Conservation (phyloP, 2,113 vertebrate genomes). For the Polypterus bichir region DNA sequence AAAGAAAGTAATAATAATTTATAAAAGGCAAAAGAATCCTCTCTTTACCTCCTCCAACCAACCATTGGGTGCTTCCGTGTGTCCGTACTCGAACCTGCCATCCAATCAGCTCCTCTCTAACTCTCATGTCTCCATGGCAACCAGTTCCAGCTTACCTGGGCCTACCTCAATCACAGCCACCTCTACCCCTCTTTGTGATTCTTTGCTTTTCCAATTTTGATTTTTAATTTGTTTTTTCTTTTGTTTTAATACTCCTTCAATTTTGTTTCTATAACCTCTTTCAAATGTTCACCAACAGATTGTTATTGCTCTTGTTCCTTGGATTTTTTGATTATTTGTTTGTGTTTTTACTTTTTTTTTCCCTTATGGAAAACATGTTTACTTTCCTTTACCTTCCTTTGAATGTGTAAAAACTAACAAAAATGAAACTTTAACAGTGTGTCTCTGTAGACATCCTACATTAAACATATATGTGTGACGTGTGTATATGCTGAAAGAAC, state of each 20-base stretch:
- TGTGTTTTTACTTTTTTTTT: neutral
- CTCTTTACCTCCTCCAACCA: conserved; percentile 23
- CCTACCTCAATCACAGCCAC: conserved; percentile 29
- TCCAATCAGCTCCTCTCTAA: conserved; percentile 33
- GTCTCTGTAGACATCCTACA: too few relatives aligned
- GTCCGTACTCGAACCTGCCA: conserved; percentile 7
- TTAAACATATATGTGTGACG: too few relatives aligned
- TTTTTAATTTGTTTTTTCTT: neutral
- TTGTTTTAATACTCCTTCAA: neutral
- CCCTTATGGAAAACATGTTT: neutral
- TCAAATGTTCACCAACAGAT: too few relatives aligned
- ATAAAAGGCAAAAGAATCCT: conserved; percentile 18
- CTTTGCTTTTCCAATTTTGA: neutral
- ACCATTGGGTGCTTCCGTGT: conserved; percentile 49
- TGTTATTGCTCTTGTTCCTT: too few relatives aligned
- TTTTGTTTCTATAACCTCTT: neutral
- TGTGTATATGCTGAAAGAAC: too few relatives aligned
- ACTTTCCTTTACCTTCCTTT: neutral
- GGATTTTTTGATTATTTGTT: neutral
- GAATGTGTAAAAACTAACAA: neutral
- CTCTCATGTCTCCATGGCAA: conserved; percentile 48
- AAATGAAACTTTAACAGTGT: too few relatives aligned
- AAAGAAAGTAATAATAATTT: conserved; percentile 19
- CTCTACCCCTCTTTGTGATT: conserved; percentile 14
- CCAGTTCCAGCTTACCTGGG: conserved; percentile 43